Evolutionary conservation across 2,113 vertebrate species (phyloP).

Genomic region (Scomber japonicus): DNA sequence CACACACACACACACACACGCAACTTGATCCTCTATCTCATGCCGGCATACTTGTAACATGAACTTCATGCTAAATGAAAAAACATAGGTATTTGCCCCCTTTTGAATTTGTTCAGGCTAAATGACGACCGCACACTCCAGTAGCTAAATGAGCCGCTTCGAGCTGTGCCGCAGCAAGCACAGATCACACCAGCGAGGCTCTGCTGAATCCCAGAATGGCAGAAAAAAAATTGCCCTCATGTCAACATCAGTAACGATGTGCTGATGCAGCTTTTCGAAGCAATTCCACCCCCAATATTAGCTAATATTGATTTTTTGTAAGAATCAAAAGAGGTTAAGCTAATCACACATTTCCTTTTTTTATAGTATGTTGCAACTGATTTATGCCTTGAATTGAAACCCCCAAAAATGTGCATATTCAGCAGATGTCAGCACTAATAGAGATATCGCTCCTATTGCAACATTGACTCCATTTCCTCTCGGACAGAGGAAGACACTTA

Average conservation of each 20-base stretch:
- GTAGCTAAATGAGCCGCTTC: conserved; percentile 20
- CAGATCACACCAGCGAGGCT: conserved; percentile 18
- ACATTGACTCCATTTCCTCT: too few species aligned
- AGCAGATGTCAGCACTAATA: too few species aligned
- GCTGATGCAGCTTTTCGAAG: background rate
- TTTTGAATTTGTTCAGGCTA: conserved; percentile 44
- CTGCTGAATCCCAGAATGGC: background rate
- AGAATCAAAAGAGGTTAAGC: background rate
- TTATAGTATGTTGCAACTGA: too few species aligned
- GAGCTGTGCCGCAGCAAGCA: conserved; percentile 31
- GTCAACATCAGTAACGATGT: background rate
- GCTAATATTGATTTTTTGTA: background rate
- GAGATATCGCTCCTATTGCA: too few species aligned
- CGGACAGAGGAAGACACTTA: too few species aligned
- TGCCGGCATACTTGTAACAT: conserved; percentile 18
- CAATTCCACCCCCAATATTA: background rate
- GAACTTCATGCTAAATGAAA: conserved; percentile 6
- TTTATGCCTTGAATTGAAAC: too few species aligned
- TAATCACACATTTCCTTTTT: too few species aligned
- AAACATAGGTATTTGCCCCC: conserved; percentile 17
- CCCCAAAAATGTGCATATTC: too few species aligned
- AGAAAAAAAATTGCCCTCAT: background rate
- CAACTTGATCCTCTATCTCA: conserved; percentile 2
- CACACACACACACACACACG: conserved; percentile 12
- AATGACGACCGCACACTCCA: conserved; percentile 37